These are phyloP conservation scores for Sylvilagus bachmani DNA, from an alignment of 2,113 vertebrate genomes.

Conservation along the genomic window DNA sequence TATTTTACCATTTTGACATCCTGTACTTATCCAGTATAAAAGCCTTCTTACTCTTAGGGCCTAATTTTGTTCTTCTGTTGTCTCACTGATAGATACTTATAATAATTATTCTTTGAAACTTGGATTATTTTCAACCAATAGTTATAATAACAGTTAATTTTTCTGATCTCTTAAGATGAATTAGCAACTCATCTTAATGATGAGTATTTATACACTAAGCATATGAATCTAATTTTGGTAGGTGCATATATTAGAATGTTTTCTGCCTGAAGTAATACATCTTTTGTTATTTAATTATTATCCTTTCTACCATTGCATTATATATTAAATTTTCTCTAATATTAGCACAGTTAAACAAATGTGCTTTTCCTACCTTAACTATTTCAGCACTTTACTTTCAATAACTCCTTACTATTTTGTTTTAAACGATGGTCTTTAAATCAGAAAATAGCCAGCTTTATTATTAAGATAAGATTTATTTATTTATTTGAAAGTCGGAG, in stretches of 20 bases:
- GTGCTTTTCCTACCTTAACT: background rate
- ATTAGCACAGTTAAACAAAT: background rate
- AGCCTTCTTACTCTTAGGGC: background rate
- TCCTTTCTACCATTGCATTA: background rate
- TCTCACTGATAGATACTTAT: background rate
- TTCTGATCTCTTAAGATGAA: background rate
- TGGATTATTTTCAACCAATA: background rate
- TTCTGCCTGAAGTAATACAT: background rate
- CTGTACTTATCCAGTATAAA: background rate
- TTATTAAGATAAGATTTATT: too few relatives aligned
- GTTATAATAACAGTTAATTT: background rate
- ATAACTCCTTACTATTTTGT: background rate
- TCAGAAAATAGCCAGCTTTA: background rate
- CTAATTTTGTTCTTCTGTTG: background rate
- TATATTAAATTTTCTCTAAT: background rate
- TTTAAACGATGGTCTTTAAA: background rate
- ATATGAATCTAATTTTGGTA: background rate
- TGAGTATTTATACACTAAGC: background rate
- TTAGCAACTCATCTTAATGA: background rate
- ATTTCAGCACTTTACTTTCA: background rate
- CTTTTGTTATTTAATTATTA: background rate
- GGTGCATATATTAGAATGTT: background rate
- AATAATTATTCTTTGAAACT: background rate
- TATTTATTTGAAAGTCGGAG: too few relatives aligned
- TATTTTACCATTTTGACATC: background rate